A percentile compares a stretch with the other conserved stretches of the same genome.
phyloP scores from a whole-genome alignment of 2,888 invertebrate genomes.

The Hirtodrosophila alboralis region DNA sequence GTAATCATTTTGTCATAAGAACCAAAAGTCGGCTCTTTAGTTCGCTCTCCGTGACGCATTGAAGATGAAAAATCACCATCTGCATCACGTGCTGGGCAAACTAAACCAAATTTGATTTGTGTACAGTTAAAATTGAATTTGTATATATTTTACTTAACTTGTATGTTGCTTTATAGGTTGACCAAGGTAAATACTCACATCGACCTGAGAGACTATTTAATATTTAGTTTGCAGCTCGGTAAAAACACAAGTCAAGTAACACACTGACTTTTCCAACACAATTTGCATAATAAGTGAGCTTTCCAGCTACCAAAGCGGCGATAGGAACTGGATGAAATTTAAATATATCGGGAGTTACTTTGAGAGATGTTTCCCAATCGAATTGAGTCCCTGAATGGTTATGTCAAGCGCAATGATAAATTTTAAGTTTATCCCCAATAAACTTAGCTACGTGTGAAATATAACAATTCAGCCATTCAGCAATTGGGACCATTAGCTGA shows the following conservation, averaged over 20 bases:
- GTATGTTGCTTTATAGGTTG: neutral
- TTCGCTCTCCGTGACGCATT: neutral
- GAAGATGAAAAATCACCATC: neutral
- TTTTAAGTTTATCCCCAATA: no score
- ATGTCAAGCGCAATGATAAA: no score
- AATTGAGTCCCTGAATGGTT: no score
- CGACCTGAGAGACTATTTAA: constrained; percentile 2
- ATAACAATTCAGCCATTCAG: no score
- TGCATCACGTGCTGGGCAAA: constrained; percentile 7
- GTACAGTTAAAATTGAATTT: constrained; percentile 8
- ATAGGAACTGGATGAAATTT: neutral
- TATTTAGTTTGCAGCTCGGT: constrained; percentile 4
- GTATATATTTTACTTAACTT: neutral
- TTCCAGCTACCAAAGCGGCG: neutral
- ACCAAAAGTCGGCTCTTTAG: neutral
- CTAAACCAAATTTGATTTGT: constrained; percentile 14
- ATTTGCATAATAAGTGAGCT: no score
- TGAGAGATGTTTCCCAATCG: no score
- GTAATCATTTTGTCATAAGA: constrained; percentile 10
- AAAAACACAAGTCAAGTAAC: neutral
- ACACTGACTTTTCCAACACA: neutral
- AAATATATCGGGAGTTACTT: neutral
- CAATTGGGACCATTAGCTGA: no score
- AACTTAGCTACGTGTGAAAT: no score
- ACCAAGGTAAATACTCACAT: neutral